phyloP scores from a whole-genome alignment of 2,888 invertebrate species.

The Scaptomyza cyrtandrae region DNA sequence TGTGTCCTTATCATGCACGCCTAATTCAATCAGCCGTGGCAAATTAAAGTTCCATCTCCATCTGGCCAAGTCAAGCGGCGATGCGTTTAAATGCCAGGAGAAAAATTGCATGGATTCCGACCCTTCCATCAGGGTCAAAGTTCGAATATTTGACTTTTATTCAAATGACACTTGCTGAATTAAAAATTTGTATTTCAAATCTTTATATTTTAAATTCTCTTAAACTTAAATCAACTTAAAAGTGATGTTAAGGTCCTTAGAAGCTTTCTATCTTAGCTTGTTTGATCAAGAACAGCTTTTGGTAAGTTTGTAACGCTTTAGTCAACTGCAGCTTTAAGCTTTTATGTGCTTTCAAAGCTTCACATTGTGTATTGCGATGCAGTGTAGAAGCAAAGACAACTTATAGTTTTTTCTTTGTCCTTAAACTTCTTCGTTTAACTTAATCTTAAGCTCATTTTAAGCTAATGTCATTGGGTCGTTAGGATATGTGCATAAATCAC shows the following conservation, averaged over 20 bases:
- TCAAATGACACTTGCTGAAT: constrained; percentile 32
- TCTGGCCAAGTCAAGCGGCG: constrained; percentile 55
- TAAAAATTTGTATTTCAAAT: too few species aligned
- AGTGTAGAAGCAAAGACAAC: too few species aligned
- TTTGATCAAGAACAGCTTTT: not conserved
- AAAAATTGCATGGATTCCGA: constrained; percentile 51
- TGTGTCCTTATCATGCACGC: constrained; percentile 47
- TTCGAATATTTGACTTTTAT: constrained; percentile 33
- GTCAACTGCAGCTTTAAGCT: not conserved
- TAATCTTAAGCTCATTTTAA: constrained; percentile 25
- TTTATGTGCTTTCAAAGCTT: not conserved
- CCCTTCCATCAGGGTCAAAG: constrained; percentile 71
- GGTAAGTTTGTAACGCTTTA: not conserved
- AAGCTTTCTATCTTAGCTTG: not conserved
- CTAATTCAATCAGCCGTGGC: constrained; percentile 78
- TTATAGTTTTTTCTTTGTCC: too few species aligned
- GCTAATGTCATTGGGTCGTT: constrained; percentile 52
- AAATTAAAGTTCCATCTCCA: constrained; percentile 74
- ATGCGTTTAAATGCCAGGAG: constrained; percentile 55
- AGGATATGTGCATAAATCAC: constrained; percentile 81
- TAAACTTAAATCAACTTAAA: too few species aligned
- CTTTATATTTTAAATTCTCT: too few species aligned
- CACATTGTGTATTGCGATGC: not conserved
- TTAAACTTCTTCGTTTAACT: not conserved
- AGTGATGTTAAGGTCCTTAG: not conserved